These are phyloP conservation scores for Coracopsis vasa DNA, from an alignment of 2,113 vertebrate genomes.

Conservation along the genomic window DNA sequence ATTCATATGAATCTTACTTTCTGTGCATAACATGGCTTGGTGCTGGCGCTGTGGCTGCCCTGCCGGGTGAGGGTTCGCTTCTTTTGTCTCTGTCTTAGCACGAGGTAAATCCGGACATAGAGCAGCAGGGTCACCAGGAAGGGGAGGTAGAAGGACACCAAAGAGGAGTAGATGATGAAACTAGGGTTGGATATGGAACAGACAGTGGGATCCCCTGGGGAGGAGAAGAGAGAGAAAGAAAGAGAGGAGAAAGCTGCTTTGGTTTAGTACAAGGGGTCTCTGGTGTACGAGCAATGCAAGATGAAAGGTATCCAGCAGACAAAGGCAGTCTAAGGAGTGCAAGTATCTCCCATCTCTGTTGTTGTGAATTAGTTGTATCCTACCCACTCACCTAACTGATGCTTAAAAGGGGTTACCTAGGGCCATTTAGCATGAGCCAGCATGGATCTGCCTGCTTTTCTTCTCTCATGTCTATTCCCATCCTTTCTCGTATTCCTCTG, in stretches of 20 bases:
- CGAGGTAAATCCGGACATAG: constrained; percentile 91
- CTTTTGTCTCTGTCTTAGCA: constrained; percentile 83
- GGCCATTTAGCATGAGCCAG: background rate
- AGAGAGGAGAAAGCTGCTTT: background rate
- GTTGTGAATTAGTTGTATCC: background rate
- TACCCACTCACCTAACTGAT: background rate
- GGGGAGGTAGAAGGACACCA: constrained; percentile 95
- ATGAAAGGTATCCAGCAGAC: rapidly evolving
- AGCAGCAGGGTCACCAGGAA: constrained; percentile 91
- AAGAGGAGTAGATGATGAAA: constrained; percentile 93
- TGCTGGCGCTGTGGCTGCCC: constrained; percentile 81
- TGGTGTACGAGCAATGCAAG: background rate
- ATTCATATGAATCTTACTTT: constrained; percentile 46
- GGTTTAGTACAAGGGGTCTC: background rate
- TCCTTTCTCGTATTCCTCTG: background rate
- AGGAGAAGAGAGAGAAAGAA: constrained; percentile 13
- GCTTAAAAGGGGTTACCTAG: background rate
- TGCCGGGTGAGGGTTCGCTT: constrained; percentile 86
- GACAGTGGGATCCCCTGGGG: constrained; percentile 83
- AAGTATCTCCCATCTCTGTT: background rate
- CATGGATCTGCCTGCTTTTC: background rate
- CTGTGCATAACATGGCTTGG: constrained; percentile 33
- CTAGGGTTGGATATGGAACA: constrained; percentile 95
- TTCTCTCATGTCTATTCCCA: background rate
- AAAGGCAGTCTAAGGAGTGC: background rate